Percentiles rank a stretch among this genome's conserved stretches.
phyloP scores from a whole-genome alignment of 2,113 vertebrate species.

The Daphoenositta chrysoptera region DNA sequence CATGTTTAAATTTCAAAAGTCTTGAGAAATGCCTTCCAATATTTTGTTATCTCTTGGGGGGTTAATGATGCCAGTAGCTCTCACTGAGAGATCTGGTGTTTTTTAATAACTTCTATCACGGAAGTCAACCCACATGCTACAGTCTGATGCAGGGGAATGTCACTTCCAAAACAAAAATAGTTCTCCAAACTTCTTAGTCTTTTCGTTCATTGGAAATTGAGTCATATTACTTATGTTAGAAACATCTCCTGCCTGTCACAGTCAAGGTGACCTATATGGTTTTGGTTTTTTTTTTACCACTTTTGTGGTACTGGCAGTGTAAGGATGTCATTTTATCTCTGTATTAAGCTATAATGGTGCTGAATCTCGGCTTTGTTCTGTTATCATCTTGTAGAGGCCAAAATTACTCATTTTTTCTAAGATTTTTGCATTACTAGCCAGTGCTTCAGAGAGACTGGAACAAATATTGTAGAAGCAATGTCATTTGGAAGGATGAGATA shows the following conservation, averaged over 20 bases:
- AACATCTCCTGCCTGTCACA: neutral
- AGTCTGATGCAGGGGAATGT: neutral
- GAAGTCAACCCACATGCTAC: neutral
- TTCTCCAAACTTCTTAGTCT: neutral
- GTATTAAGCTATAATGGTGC: neutral
- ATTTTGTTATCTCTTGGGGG: neutral
- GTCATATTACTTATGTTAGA: neutral
- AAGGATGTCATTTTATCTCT: neutral
- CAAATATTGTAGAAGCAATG: neutral
- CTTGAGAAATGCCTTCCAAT: neutral
- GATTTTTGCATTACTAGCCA: neutral
- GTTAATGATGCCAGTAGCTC: conserved; percentile 12
- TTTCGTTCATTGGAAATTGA: neutral
- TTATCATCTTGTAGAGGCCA: neutral
- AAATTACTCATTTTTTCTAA: neutral
- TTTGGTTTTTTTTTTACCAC: neutral
- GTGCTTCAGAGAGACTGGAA: neutral
- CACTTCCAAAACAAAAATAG: neutral
- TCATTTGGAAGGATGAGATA: neutral
- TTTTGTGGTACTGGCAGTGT: neutral
- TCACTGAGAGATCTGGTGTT: neutral
- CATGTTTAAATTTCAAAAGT: conserved; percentile 4
- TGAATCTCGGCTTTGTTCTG: neutral
- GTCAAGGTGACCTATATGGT: neutral
- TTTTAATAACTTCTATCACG: neutral